Evolutionary conservation across 2,113 vertebrate genomes (phyloP).

Genomic region (Capra hircus): DNA sequence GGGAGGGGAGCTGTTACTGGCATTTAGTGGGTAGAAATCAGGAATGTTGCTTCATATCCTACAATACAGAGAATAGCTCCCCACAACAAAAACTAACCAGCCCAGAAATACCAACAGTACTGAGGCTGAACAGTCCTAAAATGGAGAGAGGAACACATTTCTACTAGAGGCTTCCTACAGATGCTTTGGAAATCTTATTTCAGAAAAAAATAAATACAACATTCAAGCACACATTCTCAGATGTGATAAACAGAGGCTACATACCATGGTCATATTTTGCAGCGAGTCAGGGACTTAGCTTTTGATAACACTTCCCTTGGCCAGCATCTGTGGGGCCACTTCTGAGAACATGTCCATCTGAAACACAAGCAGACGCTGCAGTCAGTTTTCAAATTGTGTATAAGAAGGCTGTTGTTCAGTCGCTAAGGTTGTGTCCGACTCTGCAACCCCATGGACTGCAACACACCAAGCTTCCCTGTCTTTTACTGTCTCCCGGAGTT

Average conservation of each 20-base stretch:
- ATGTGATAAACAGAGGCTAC: background rate
- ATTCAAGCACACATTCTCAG: background rate
- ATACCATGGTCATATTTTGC: background rate
- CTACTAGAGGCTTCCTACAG: background rate
- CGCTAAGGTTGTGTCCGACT: background rate
- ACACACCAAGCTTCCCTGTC: background rate
- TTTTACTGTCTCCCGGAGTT: background rate
- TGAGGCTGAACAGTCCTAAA: background rate
- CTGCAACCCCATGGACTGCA: background rate
- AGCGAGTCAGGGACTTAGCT: background rate
- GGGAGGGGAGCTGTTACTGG: background rate
- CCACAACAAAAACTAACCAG: background rate
- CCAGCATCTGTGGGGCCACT: background rate
- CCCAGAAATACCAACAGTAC: background rate
- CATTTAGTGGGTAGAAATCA: background rate
- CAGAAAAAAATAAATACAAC: background rate
- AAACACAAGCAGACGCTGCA: background rate
- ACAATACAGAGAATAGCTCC: background rate
- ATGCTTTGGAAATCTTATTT: background rate
- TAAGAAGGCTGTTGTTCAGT: background rate
- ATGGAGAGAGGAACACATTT: background rate
- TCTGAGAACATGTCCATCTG: background rate
- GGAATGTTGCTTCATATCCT: fast-evolving
- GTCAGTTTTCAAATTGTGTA: background rate
- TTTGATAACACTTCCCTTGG: background rate